These are phyloP conservation scores for Equus quagga DNA, from an alignment of 2,113 vertebrate species.

Conservation along the genomic window DNA sequence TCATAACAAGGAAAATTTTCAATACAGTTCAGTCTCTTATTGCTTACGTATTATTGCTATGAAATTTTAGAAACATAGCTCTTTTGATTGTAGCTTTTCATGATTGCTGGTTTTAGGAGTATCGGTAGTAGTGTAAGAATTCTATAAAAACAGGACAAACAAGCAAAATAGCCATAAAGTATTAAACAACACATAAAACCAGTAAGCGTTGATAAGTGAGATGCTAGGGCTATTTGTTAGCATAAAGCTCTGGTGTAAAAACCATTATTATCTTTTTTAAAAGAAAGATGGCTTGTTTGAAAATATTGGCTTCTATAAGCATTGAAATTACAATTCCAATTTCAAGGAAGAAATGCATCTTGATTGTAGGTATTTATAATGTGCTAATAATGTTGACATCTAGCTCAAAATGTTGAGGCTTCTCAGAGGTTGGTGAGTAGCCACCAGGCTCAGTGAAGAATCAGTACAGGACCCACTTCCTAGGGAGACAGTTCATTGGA, in stretches of 20 bases:
- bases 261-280: constrained; percentile 10
- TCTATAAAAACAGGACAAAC: not conserved
- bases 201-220: not conserved
- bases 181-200: not conserved
- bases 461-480: not conserved
- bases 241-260: not conserved
- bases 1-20: constrained; percentile 70
- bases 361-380: not conserved
- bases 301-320: not conserved
- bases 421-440: not conserved
- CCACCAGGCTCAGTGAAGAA: not conserved
- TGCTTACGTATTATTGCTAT: constrained; percentile 69
- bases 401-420: not conserved
- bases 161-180: not conserved
- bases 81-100: not conserved
- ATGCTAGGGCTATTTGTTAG: not conserved
- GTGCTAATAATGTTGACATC: not conserved
- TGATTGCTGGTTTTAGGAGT: not conserved
- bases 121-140: not conserved
- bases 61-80: constrained; percentile 60
- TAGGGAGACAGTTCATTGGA: not conserved
- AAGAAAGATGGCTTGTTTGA: not conserved
- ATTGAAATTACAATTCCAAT: not conserved
- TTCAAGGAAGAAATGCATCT: not conserved
- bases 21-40: constrained; percentile 72